A percentile compares a stretch with the other conserved stretches of the same genome.
phyloP scores from a whole-genome alignment of 2,888 invertebrate species.

The Xestia c-nigrum region DNA sequence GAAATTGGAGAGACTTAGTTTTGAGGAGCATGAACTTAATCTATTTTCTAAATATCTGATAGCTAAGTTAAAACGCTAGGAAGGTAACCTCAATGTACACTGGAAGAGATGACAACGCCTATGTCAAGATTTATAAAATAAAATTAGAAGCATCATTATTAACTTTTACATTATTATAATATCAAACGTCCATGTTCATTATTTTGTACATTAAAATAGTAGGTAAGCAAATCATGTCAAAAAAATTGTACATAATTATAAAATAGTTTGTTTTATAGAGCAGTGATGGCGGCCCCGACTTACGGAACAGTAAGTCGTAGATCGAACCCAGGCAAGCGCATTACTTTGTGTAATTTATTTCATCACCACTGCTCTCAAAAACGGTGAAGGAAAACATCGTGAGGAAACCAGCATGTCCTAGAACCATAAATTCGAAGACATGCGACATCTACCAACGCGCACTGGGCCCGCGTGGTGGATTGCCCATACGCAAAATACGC shows the following conservation, averaged over 20 bases:
- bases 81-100: constrained; percentile 19
- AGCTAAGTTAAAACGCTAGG: constrained; percentile 28
- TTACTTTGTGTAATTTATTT: too few species aligned
- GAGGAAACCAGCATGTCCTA: too few species aligned
- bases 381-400: too few species aligned
- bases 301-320: too few species aligned
- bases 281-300: too few species aligned
- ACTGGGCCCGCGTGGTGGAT: too few species aligned
- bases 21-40: constrained; percentile 47
- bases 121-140: not conserved
- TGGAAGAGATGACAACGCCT: constrained; percentile 11
- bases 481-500: too few species aligned
- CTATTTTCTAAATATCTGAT: constrained; percentile 38
- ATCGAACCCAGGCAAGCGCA: too few species aligned
- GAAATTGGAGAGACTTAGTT: constrained; percentile 46
- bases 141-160: not conserved
- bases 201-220: constrained; percentile 5
- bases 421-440: too few species aligned
- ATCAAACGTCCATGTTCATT: not conserved
- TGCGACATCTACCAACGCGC: too few species aligned
- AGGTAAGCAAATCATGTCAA: constrained; percentile 9
- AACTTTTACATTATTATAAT: not conserved
- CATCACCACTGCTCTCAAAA: too few species aligned
- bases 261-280: not conserved
- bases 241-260: not conserved